A percentile compares a stretch with the other conserved stretches of the same genome.
These are phyloP conservation scores for Aeoliscus strigatus DNA, from an alignment of 2,797 vertebrate species.

Conservation along the genomic window DNA sequence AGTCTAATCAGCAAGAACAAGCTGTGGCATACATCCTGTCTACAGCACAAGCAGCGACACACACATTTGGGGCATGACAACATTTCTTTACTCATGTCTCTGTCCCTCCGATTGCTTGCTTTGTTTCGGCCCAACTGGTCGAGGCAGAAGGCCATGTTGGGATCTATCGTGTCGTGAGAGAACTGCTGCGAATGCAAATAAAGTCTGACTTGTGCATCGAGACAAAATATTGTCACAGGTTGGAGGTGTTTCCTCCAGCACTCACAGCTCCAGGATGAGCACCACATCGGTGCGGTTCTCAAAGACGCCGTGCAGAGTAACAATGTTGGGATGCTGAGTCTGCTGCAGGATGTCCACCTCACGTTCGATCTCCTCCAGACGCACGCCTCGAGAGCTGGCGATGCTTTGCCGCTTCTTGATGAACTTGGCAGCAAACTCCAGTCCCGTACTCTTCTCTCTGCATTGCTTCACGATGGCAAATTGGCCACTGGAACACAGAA, in stretches of 20 bases:
- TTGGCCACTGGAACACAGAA: constrained; percentile 79
- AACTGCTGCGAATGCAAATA: no score
- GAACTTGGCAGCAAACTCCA: constrained; percentile 90
- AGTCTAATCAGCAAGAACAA: no score
- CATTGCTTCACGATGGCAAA: constrained; percentile 95
- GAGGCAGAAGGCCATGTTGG: no score
- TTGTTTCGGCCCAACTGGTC: no score
- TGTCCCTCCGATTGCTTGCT: no score
- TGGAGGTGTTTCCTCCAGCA: not conserved
- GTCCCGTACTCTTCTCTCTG: constrained; percentile 78
- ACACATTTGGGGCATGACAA: no score
- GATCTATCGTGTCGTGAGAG: no score
- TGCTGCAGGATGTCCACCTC: constrained; percentile 90
- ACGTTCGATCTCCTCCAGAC: constrained; percentile 89
- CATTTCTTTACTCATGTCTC: no score
- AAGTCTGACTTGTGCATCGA: no score
- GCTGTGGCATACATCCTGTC: no score
- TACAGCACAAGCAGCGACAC: no score
- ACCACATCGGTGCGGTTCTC: constrained; percentile 95
- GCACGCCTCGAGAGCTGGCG: constrained; percentile 86
- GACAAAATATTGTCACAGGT: no score
- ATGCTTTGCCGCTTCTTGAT: constrained; percentile 92
- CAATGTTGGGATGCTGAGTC: constrained; percentile 86
- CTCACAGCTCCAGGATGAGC: constrained; percentile 87
- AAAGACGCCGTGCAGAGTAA: constrained; percentile 88